These are phyloP conservation scores for Pangasius djambal DNA, from an alignment of 2,797 vertebrate species.

Conservation along the genomic window DNA sequence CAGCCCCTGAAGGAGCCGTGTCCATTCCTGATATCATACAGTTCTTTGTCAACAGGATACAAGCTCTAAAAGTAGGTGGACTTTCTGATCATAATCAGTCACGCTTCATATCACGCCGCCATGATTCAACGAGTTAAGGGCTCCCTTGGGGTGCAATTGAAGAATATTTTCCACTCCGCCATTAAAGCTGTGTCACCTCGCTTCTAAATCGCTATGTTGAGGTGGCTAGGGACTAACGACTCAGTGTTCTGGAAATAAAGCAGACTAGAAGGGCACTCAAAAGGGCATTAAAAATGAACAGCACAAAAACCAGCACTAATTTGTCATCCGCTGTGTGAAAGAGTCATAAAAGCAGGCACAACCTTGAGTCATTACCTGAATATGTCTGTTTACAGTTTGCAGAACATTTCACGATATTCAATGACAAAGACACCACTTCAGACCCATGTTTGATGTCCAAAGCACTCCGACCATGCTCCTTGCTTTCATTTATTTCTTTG, in stretches of 20 bases:
- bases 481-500: neutral
- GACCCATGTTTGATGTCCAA: neutral
- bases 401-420: too few species aligned
- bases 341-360: neutral
- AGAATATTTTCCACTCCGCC: neutral
- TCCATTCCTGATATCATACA: neutral
- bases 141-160: neutral
- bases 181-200: slow-evolving; percentile 1
- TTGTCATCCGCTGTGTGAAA: neutral
- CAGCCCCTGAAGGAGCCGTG: neutral
- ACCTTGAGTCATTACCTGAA: neutral
- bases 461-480: neutral
- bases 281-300: slow-evolving; percentile 4
- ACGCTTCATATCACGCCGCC: neutral
- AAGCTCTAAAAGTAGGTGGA: neutral
- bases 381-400: neutral
- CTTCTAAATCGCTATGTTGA: neutral
- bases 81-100: slow-evolving; percentile 19
- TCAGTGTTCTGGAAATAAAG: slow-evolving; percentile 22
- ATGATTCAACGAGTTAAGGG: slow-evolving; percentile 5
- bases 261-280: neutral
- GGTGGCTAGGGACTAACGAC: neutral
- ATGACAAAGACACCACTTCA: neutral
- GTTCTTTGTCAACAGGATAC: neutral
- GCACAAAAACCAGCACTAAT: neutral